Base-by-base conservation (phyloP, 2,113 vertebrate genomes). In the Ciconia stormi region DNA sequence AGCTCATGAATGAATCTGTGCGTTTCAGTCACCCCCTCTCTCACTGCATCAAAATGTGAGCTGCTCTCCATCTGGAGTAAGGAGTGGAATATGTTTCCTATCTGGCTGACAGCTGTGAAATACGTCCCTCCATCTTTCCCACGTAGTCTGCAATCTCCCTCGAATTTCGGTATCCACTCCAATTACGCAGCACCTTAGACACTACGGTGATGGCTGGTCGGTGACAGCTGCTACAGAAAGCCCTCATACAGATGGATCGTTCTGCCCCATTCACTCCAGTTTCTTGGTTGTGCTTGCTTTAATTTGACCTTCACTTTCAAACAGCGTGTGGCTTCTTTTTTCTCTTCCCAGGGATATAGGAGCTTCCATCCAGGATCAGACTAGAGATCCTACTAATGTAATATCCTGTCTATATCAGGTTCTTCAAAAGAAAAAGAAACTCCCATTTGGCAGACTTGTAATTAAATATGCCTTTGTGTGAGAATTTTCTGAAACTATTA, bases 101-200 rank as follows among this genome's bases (percentile, higher is more conserved):
- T 73, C 71, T 67, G 80, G 59, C 44, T 86, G 82, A 82, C 88
- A 95, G 93, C 78, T 91, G 72, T 93, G 82, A 89, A 94, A 94
- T 83, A 56, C 0, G 0, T 94, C 67, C 52, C 61, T 90, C 62
- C 6, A 6, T 94, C 89, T 93, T 95, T 82, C 74, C 53, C 7
- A 0, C 90, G 84, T 63, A 80, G 38, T 62, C 93, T 95, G 58
- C 71, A 67, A 42, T 83, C 63, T 88, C 74, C 66, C 49, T 80
- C 7, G 3, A 73, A 79, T 93, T 89, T 93, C 50, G 76, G 61
- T 66, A 84, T 78, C 44, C 10, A 6, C 44, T 85, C 29, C 56
- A 81, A 47, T 92, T 91, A 80, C 4, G 4, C 82, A 92, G 69
- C 81, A 85, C 69, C 59, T 85, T 63, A 79, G 58, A 56, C 30